Evolutionary conservation across 2,888 invertebrate species (phyloP), one percentile per base, ranked within the genome.

Genomic region (Gibbula magus): DNA sequence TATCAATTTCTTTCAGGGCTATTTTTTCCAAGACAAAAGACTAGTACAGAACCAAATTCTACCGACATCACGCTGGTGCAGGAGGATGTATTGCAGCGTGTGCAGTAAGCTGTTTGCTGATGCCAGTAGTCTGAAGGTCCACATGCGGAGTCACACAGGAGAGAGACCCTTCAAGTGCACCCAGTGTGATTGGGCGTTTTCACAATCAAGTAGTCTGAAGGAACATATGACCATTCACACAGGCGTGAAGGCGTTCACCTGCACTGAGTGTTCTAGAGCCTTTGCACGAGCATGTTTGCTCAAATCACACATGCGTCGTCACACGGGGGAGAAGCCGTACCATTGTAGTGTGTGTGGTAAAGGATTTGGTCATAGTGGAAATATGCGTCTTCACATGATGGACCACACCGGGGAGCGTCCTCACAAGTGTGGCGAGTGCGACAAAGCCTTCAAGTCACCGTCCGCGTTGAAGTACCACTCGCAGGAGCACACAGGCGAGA

Each of bases 271-370:
- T 54, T 18, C n/a, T 5, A 54, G 20, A 20, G 20, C 54, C 18
- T 61, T 61, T 61, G 4, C 29, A 7, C 61, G n/a, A 25, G 5
- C 16, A 29, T 16, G 20, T 22, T 10, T 4, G 16, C 61, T 61
- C 13, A 10, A 61, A 25, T 25, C n/a, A 0, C 61, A 61, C 22
- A 25, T 29, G 16, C 22, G 61, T 25, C 13, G 8, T 45, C 73
- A 73, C 61, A 61, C 54, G 4, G 54, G 54, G 5, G 54, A 20
- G n/a, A 18, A 54, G 18, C 54, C 54, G 3, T 79, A 61, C 35
- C 18, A 67, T 18, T 79, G 79, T 54, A 20, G 54, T 18, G 54
- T 20, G 54, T 54, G 54, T 54, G 54, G 54, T 5, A 54, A 54
- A 54, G 20, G n/a, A 13, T 54, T 54, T 20, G 20, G n/a, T 20